Conservation (phyloP, 2,888 invertebrate genomes). For the Fissipunctia ypsillon region DNA sequence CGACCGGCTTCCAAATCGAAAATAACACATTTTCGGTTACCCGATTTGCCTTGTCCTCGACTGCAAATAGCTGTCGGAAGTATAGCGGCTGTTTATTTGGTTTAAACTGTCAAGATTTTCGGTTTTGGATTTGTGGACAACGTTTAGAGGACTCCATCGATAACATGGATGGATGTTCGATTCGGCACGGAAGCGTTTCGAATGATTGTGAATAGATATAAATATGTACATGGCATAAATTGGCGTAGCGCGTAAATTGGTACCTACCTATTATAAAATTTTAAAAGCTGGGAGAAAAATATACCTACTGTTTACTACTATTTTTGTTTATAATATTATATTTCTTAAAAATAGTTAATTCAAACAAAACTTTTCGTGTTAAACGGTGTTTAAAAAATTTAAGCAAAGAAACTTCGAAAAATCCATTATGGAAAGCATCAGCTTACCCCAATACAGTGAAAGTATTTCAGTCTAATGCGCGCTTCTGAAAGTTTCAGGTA, state of each 20-base stretch:
- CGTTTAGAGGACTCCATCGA: neutral
- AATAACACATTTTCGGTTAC: neutral
- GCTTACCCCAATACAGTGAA: slow-evolving; percentile 65
- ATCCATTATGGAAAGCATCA: slow-evolving; percentile 70
- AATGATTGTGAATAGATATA: neutral
- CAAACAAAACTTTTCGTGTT: slow-evolving; percentile 49
- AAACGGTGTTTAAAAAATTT: slow-evolving; percentile 63
- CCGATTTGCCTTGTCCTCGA: neutral
- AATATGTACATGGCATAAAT: neutral
- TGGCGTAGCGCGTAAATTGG: too few species aligned
- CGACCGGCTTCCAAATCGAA: neutral
- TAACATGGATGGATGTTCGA: neutral
- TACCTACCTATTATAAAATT: neutral
- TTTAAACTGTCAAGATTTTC: too few species aligned
- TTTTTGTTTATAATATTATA: slow-evolving; percentile 9
- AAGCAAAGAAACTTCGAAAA: slow-evolving; percentile 65
- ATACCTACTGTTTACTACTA: neutral
- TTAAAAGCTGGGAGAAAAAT: neutral
- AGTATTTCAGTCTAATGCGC: slow-evolving; percentile 66
- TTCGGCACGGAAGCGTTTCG: neutral
- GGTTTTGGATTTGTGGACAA: neutral
- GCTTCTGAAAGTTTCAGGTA: slow-evolving; percentile 61
- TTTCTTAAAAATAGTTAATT: slow-evolving; percentile 23
- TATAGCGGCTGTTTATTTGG: too few species aligned
- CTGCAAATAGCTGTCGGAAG: neutral